Evolutionary conservation across 2,888 invertebrate species (phyloP).

Genomic region (Andrena bicolor): DNA sequence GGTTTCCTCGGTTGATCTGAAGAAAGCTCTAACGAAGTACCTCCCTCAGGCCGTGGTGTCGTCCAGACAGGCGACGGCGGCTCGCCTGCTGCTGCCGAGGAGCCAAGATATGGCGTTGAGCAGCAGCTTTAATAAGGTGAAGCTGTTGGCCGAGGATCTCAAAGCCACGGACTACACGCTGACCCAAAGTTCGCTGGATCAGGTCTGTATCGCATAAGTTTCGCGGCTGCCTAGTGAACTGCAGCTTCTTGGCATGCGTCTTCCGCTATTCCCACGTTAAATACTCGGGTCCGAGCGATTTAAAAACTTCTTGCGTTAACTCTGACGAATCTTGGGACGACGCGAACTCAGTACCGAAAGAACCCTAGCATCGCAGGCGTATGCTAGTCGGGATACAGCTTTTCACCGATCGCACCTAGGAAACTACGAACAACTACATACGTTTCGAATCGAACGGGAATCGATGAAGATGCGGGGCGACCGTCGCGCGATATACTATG

Average conservation of each 20-base stretch:
- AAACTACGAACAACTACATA: not conserved
- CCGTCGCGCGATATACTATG: conserved; percentile 62
- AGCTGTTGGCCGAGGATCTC: conserved; percentile 85
- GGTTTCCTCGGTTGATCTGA: conserved; percentile 77
- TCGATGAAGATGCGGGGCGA: conserved; percentile 38
- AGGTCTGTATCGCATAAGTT: conserved; percentile 82
- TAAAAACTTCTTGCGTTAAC: not conserved
- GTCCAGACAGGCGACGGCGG: conserved; percentile 84
- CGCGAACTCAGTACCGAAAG: too few relatives aligned
- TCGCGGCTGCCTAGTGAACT: not conserved
- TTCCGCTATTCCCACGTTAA: not conserved
- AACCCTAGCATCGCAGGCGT: too few relatives aligned
- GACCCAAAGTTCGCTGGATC: conserved; percentile 87
- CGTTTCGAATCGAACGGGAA: conserved; percentile 40
- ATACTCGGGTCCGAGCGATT: not conserved
- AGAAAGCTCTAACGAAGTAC: conserved; percentile 79
- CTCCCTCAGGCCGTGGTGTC: conserved; percentile 84
- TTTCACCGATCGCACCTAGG: not conserved
- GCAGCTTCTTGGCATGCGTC: too few relatives aligned
- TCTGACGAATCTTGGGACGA: too few relatives aligned
- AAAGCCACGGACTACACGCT: conserved; percentile 87
- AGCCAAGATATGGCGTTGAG: conserved; percentile 85
- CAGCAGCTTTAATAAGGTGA: conserved; percentile 86
- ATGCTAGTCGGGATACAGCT: too few relatives aligned
- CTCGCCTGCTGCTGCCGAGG: conserved; percentile 86